Base-by-base conservation (phyloP, 2,113 vertebrate genomes). In the Ramphastos sulfuratus region DNA sequence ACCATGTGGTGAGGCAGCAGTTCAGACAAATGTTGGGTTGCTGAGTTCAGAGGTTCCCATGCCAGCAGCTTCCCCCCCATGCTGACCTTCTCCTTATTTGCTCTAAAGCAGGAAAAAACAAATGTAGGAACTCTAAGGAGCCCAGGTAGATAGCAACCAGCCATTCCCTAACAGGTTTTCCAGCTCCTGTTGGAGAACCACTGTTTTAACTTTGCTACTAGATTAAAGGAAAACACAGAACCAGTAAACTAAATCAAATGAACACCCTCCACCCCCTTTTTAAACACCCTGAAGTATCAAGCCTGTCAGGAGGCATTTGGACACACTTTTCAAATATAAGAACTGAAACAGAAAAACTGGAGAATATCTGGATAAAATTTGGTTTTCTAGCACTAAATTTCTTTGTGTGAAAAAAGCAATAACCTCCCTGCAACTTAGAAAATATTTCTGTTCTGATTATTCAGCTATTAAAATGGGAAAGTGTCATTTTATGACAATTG, bases 381-480 rank as follows among this genome's bases (percentile, higher is more conserved):
- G 64, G 85, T 92, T 91, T 96, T 69, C 92, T 58, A 39, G 54
- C 59, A 65, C 90, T 94, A 96, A 95, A 96, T 90, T 92, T 95
- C 77, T 95, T 85, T 72, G 90, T 61, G 72, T 37, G 67, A 84
- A 92, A 95, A 96, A 97, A 97, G 88, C 83, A 97, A 97, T 97
- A 94, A 96, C 91, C 60, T 87, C 94, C 67, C 77, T 31, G 6
- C 86, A 94, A 94, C 82, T 93, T 87, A 75, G 81, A 93, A 97
- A 96, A 94, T 94, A 89, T 93, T 94, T 95, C 76, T 94, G 83
- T 96, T 95, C 79, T 94, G 82, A 97, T 93, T 96, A 95, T 97
- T 97, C 93, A 90, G 80, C 94, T 96, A 96, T 97, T 96, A 96
- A 96, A 98, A 97, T 94, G 58, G 83, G 84, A 92, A 81, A 95